A percentile compares a stretch with the other conserved stretches of the same genome.
phyloP scores from a whole-genome alignment of 2,888 invertebrate genomes.

The Chromoteleia sp. region DNA sequence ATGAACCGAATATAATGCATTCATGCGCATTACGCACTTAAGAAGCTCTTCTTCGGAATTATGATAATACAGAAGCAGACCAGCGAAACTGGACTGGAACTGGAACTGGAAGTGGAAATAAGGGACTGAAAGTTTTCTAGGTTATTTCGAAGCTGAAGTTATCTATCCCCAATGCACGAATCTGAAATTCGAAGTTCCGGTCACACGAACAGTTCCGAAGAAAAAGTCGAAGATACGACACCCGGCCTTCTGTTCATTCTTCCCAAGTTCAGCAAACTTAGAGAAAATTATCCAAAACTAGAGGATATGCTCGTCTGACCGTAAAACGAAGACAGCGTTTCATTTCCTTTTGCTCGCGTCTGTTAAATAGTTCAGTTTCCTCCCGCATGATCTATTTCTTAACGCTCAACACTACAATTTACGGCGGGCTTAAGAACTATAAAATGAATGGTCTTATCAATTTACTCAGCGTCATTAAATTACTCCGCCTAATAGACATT shows the following conservation, averaged over 20 bases:
- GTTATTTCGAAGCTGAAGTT: conserved; percentile 67
- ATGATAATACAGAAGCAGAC: conserved; percentile 2
- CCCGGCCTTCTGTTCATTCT: conserved; percentile 69
- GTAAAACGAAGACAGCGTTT: conserved; percentile 68
- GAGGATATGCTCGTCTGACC: conserved; percentile 74
- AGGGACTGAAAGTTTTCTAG: conserved; percentile 67
- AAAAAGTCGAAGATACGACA: conserved; percentile 69
- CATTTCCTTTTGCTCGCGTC: conserved; percentile 58
- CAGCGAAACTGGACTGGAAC: conserved; percentile 23
- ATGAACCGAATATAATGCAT: conserved; percentile 1
- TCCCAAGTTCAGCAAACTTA: conserved; percentile 74
- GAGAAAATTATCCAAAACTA: conserved; percentile 75
- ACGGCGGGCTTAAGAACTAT: conserved; percentile 11
- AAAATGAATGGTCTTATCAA: conserved; percentile 29
- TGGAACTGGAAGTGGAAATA: conserved; percentile 52
- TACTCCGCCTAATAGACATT: conserved; percentile 10
- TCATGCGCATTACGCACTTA: not conserved
- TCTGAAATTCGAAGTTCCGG: conserved; percentile 70
- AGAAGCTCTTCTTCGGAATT: not conserved
- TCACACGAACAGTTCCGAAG: conserved; percentile 64
- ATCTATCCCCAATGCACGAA: conserved; percentile 69
- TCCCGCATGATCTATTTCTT: conserved; percentile 40
- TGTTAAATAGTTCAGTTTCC: conserved; percentile 48
- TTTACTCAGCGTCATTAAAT: conserved; percentile 36
- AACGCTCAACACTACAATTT: conserved; percentile 14